Base-by-base conservation (phyloP, 2,797 vertebrate genomes). In the Gymnothorax reevesii region DNA sequence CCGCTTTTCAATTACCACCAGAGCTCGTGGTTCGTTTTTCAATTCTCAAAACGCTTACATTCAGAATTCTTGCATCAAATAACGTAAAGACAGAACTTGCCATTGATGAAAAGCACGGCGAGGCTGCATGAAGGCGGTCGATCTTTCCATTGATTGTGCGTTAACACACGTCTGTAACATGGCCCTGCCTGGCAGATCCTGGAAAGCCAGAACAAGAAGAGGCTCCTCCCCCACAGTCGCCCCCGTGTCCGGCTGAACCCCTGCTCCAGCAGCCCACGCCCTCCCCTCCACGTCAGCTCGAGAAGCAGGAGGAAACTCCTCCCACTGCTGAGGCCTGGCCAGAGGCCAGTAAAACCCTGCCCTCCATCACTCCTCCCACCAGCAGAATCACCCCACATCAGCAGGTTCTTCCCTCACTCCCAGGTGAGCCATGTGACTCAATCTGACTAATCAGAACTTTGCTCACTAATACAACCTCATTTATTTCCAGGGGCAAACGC, bases 171-270 rank as follows among this genome's bases (percentile, higher is more conserved):
- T 55, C 17, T 33, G 9, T 69, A 15, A 5, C 62, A 87, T 87
- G 60, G 85, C 59, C 85, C 71, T 49, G 10, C 9, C 82, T 75
- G 75, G 22, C 75, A 94, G 95, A 94, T 59, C 86, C 92, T 77
- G 83, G 77, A 15, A 92, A 92, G 88, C 84, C 87, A n/a, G 92
- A 92, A 73, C 95, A 95, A 13, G 96, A 97, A 88, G 90, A 94
- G 86, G 92, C 93, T 89, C 92, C 95, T 89, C 92, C 93, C 87
- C 90, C 88, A 0, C 27, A 75, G 0, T 42, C 90, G 7, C 91
- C 90, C 7, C 80, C 91, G 3, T 90, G 90, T 0, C 91, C 94
- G 59, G 91, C 95, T 84, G 94, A 96, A 86, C 91, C 94, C 69
- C 92, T 7, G 77, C 77, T 17, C 77, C 77, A 55, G 77, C 93